Evolutionary conservation across 2,797 vertebrate genomes (phyloP).

Genomic region (Sciaenops ocellatus): DNA sequence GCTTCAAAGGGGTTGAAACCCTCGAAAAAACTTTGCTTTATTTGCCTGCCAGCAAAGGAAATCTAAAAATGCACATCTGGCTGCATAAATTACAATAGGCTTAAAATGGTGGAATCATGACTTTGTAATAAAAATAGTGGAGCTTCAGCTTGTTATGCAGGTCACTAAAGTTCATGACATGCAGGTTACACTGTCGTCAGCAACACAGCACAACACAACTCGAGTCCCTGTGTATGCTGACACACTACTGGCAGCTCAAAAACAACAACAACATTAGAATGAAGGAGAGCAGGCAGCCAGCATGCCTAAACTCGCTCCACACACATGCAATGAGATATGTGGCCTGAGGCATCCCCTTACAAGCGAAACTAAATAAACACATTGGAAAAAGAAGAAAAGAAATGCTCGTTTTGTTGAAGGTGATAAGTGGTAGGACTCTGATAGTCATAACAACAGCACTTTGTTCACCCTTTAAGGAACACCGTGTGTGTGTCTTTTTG

Average conservation of each 20-base stretch:
- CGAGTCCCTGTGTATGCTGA: conserved; percentile 11
- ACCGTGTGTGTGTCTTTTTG: background rate
- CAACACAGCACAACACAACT: conserved; percentile 14
- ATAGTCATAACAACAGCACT: conserved; percentile 9
- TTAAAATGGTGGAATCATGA: background rate
- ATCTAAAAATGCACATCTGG: background rate
- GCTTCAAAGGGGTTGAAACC: background rate
- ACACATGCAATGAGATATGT: conserved; percentile 44
- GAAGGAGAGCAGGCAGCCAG: conserved; percentile 20
- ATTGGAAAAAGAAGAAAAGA: conserved; percentile 23
- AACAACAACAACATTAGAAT: conserved; percentile 48
- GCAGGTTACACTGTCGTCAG: background rate
- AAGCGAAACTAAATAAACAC: conserved; percentile 29
- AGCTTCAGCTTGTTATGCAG: background rate
- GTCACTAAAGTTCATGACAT: conserved; percentile 5
- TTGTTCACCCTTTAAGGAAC: background rate
- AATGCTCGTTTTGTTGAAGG: conserved; percentile 15
- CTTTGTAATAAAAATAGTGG: no score
- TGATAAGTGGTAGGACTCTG: background rate
- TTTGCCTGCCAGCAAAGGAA: background rate
- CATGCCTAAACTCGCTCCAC: conserved; percentile 54
- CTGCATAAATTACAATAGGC: background rate
- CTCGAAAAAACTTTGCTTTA: background rate
- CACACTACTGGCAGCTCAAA: conserved; percentile 24
- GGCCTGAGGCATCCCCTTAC: conserved; percentile 45